Evolutionary conservation across 2,113 vertebrate species (phyloP).

Genomic region (Suncus etruscus): DNA sequence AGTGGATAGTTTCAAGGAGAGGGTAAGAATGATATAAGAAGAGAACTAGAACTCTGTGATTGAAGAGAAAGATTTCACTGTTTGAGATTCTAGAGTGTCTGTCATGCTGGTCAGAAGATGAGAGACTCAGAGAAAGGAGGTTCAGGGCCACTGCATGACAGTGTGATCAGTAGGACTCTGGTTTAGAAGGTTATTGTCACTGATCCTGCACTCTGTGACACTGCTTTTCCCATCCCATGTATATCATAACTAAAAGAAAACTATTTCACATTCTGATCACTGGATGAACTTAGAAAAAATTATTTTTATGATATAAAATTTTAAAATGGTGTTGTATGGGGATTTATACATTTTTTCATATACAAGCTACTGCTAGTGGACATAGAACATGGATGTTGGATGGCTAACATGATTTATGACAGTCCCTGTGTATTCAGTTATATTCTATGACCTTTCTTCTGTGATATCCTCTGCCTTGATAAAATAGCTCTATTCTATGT

Average conservation of each 20-base stretch:
- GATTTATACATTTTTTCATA: conserved; percentile 48
- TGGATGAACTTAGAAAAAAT: conserved; percentile 33
- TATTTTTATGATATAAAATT: neutral
- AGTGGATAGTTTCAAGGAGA: neutral
- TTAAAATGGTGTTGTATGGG: conserved; percentile 13
- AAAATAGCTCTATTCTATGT: conserved; percentile 61
- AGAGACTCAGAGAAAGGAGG: neutral
- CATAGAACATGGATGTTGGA: neutral
- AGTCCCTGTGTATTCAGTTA: conserved; percentile 21
- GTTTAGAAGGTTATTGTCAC: neutral
- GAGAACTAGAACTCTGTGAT: neutral
- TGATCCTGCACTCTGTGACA: neutral
- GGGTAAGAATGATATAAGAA: neutral
- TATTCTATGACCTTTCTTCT: conserved; percentile 60
- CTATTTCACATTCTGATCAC: neutral
- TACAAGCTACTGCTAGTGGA: neutral
- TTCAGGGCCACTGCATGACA: neutral
- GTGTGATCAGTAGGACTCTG: neutral
- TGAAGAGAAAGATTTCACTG: neutral
- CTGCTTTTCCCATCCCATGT: neutral
- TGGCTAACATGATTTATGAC: conserved; percentile 57
- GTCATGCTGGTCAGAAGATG: neutral
- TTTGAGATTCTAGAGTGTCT: neutral
- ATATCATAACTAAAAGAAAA: neutral
- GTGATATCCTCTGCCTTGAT: conserved; percentile 68